These are phyloP conservation scores for Esox lucius DNA, from an alignment of 2,797 vertebrate species.

Conservation along the genomic window DNA sequence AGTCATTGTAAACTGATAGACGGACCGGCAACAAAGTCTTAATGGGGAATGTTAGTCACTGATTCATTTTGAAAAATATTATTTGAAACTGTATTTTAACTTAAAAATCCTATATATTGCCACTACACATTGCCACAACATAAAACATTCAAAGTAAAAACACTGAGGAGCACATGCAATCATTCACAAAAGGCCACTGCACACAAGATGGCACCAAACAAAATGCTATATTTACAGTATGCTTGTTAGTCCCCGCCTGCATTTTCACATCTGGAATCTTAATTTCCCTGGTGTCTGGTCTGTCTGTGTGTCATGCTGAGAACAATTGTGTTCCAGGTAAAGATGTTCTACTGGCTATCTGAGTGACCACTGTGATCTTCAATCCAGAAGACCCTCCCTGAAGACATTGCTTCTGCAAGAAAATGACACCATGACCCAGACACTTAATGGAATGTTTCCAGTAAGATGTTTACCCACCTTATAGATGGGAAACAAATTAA, in stretches of 20 bases:
- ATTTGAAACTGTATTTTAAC: too few species aligned
- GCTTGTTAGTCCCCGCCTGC: not conserved
- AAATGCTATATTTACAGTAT: not conserved
- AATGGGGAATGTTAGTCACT: too few species aligned
- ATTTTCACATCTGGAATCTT: not conserved
- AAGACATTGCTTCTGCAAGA: not conserved
- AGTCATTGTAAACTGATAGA: too few species aligned
- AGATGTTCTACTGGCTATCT: not conserved
- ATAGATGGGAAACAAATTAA: not conserved
- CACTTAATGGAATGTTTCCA: not conserved
- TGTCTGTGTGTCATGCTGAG: not conserved
- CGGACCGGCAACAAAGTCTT: too few species aligned
- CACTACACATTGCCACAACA: too few species aligned
- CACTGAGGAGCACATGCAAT: too few species aligned
- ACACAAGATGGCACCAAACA: not conserved
- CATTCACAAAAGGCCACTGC: too few species aligned
- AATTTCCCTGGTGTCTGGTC: not conserved
- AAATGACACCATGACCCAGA: not conserved
- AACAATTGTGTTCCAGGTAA: conserved; percentile 1
- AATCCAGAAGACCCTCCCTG: not conserved
- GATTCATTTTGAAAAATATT: too few species aligned
- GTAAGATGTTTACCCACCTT: not conserved
- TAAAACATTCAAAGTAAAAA: too few species aligned
- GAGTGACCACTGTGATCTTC: not conserved
- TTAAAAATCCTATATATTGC: too few species aligned